Evolutionary conservation across 2,797 vertebrate genomes (phyloP).

Genomic region (Acipenser transmontanus): DNA sequence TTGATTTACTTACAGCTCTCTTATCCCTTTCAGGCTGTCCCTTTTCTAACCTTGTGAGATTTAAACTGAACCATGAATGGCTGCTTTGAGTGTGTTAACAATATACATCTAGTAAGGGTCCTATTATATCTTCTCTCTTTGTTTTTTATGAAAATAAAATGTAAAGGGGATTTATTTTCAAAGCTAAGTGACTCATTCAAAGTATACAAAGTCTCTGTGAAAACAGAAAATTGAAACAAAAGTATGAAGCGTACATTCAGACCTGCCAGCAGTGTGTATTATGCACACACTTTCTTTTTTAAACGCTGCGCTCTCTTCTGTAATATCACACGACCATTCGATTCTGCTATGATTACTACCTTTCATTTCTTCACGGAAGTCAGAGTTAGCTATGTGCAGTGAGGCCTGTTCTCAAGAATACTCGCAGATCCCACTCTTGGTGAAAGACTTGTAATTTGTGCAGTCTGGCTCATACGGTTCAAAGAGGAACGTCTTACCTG

Average conservation of each 20-base stretch:
- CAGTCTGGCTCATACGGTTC: too few relatives aligned
- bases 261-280: too few relatives aligned
- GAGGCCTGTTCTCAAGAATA: too few relatives aligned
- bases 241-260: not conserved
- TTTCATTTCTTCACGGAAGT: too few relatives aligned
- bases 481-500: too few relatives aligned
- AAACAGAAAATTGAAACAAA: not conserved
- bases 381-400: too few relatives aligned
- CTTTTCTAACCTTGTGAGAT: conserved; percentile 29
- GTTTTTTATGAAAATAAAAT: not conserved
- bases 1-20: conserved; percentile 30
- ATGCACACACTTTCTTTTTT: not conserved
- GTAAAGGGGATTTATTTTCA: not conserved
- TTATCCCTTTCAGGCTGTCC: conserved; percentile 28
- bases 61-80: not conserved
- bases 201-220: not conserved
- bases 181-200: not conserved
- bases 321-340: not conserved
- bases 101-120: not conserved
- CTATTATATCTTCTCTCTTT: conserved; percentile 1
- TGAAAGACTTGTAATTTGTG: too few relatives aligned
- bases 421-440: too few relatives aligned
- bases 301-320: not conserved
- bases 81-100: not conserved
- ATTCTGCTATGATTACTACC: too few relatives aligned